Conservation (phyloP, 2,888 invertebrate species). For the Syritta pipiens region DNA sequence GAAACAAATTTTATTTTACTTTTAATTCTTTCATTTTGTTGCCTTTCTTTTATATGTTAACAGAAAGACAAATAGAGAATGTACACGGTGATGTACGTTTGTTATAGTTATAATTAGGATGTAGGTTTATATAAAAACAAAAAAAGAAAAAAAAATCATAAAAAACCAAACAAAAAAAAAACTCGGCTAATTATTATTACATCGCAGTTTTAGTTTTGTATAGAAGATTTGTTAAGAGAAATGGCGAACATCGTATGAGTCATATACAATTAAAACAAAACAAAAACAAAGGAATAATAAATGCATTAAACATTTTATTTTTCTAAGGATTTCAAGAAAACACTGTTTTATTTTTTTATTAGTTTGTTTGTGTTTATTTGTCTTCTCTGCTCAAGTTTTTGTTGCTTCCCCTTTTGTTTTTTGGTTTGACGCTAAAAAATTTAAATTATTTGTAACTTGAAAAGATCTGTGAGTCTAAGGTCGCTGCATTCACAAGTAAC, state of each 20-base stretch:
- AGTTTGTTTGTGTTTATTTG: background rate
- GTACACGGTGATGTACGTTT: constrained; percentile 26
- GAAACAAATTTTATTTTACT: background rate
- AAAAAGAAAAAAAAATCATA: background rate
- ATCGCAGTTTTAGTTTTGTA: constrained; percentile 51
- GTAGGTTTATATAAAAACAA: constrained; percentile 29
- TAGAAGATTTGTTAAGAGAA: constrained; percentile 37
- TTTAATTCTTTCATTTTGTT: constrained; percentile 8
- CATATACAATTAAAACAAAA: constrained; percentile 27
- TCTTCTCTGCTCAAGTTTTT: background rate
- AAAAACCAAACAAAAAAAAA: background rate
- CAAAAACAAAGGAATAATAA: constrained; percentile 26
- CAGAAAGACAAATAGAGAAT: constrained; percentile 38
- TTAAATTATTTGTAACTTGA: no score
- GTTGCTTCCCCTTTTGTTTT: background rate
- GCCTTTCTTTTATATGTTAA: constrained; percentile 20
- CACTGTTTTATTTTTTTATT: constrained; percentile 13
- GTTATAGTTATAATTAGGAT: constrained; percentile 44
- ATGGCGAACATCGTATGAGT: constrained; percentile 35
- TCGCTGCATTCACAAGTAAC: no score
- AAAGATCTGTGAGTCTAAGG: no score
- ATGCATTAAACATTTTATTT: constrained; percentile 34
- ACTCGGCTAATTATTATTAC: constrained; percentile 27
- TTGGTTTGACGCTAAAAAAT: no score
- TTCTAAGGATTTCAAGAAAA: constrained; percentile 17